Evolutionary conservation across 1,140 invertebrate species (phyloP), one percentile per base, ranked within the genome.

Genomic region (Eumaeus atala): DNA sequence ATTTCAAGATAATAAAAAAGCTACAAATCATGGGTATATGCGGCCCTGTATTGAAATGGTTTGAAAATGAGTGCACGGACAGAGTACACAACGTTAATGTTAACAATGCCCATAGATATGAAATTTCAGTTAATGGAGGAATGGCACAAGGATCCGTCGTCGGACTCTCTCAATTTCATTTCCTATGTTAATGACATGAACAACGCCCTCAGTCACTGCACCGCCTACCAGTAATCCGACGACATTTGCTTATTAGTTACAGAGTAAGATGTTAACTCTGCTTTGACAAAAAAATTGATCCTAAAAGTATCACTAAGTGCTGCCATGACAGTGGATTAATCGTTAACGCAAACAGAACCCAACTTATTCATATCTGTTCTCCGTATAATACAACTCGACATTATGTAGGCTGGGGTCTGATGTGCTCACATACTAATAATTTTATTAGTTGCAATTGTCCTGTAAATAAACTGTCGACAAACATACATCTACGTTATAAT

Each of bases 111-210:
- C n/a, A n/a, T n/a, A n/a, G n/a, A n/a, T n/a, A n/a, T n/a, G n/a
- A n/a, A n/a, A n/a, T n/a, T n/a, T n/a, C n/a, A n/a, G n/a, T n/a
- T n/a, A n/a, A n/a, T n/a, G n/a, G n/a, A n/a, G n/a, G 64, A 3
- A 62, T 58, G 38, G 60, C 64, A 4, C 64, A 60, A 44, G 64
- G 60, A 1, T 66, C 64, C 9, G 64, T 66, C 0, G 16, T 62
- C 4, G 60, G 64, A 0, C 60, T n/a, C 60, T 0, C 11, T 66
- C 1, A 60, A 62, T 10, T 66, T 56, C 9, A 11, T 66, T 9
- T 33, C 56, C 9, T 61, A 60, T 50, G 60, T 62, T 10, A 62
- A 66, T 16, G 54, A 56, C 9, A 48, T 61, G 16, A 9, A 9
- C 12, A 61, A 66, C 9, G 12, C 51, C 6, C 14, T 59, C 8